These are phyloP conservation scores for Eupleurogrammus muticus DNA, from an alignment of 2,797 vertebrate genomes.

Conservation along the genomic window DNA sequence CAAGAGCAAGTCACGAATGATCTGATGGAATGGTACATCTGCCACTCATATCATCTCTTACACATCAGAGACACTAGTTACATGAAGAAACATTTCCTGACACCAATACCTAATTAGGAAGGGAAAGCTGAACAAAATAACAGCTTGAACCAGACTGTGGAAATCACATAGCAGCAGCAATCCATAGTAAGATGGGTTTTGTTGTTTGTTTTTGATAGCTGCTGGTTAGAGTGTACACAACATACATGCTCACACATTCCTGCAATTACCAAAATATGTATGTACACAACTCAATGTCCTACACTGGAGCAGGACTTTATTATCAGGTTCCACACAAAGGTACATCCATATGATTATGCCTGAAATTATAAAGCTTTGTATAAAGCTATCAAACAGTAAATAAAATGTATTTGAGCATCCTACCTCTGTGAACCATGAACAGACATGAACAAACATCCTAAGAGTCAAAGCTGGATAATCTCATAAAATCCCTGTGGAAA, in stretches of 20 bases:
- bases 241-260: neutral
- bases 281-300: neutral
- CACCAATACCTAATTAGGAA: constrained; percentile 11
- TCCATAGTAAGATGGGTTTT: constrained; percentile 34
- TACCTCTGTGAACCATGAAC: constrained; percentile 17
- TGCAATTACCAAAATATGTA: neutral
- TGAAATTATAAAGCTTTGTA: neutral
- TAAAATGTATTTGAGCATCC: constrained; percentile 8
- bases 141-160: constrained; percentile 32
- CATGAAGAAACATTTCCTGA: neutral
- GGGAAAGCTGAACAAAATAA: constrained; percentile 20
- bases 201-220: constrained; percentile 18
- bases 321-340: neutral
- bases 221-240: constrained; percentile 5
- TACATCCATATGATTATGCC: neutral
- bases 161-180: constrained; percentile 50
- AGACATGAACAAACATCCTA: constrained; percentile 16
- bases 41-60: neutral
- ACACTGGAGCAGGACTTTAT: neutral
- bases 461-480: constrained; percentile 44
- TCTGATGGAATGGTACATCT: neutral
- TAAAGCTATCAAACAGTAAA: constrained; percentile 1
- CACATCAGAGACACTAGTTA: constrained; percentile 12
- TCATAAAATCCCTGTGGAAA: constrained; percentile 38
- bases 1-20: constrained; percentile 18